Percentiles rank a stretch among this genome's conserved stretches.
These are phyloP conservation scores for Tipula lateralis DNA, from an alignment of 2,888 invertebrate genomes.

Conservation along the genomic window DNA sequence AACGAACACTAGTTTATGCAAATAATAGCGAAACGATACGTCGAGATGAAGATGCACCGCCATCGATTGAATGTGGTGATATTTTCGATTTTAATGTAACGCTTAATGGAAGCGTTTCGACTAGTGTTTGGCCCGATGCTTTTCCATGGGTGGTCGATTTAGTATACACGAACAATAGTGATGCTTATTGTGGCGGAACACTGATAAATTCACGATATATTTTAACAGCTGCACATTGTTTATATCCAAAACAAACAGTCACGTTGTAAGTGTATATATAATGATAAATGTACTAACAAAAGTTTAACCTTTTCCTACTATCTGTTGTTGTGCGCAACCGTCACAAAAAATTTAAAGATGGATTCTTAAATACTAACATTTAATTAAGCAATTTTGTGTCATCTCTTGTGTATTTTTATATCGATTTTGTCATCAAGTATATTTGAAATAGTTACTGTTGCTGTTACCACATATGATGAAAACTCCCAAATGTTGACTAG, in stretches of 20 bases:
- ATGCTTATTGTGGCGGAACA: conserved; percentile 64
- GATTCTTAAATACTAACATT: background rate
- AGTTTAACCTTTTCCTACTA: background rate
- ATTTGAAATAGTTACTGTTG: too few species aligned
- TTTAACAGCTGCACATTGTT: conserved; percentile 60
- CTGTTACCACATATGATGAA: too few species aligned
- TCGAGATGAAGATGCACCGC: background rate
- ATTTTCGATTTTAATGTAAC: background rate
- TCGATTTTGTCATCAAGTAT: background rate
- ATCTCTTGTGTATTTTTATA: background rate
- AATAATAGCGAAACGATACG: background rate
- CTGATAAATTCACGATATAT: conserved; percentile 62
- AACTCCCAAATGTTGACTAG: background rate
- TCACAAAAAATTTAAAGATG: background rate
- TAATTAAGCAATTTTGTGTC: background rate
- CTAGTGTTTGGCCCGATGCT: background rate
- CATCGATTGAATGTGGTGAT: background rate
- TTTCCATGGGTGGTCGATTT: background rate
- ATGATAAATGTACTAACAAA: background rate
- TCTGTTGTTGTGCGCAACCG: background rate
- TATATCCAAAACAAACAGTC: background rate
- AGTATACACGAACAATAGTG: background rate
- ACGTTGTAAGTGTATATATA: background rate
- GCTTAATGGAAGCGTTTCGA: background rate
- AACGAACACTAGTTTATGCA: background rate